phyloP scores from a whole-genome alignment of 2,797 vertebrate species.

The Acipenser transmontanus region DNA sequence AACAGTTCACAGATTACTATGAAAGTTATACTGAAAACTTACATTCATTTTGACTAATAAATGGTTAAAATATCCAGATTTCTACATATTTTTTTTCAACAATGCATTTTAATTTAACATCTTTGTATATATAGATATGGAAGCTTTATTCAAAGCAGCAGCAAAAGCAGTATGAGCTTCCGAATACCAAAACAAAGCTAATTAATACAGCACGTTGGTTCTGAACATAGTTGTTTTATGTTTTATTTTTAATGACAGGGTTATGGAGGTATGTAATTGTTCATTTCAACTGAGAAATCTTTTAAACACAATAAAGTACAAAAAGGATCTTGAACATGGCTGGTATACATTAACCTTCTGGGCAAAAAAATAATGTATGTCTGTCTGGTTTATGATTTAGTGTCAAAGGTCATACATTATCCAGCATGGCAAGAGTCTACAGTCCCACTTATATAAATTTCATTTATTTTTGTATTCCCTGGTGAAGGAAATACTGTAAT shows the following conservation, averaged over 20 bases:
- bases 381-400: not conserved
- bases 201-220: too few species aligned
- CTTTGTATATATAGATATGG: too few species aligned
- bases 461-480: not conserved
- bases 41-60: too few species aligned
- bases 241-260: not conserved
- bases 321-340: not conserved
- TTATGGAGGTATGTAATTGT: not conserved
- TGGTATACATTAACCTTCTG: conserved; percentile 16
- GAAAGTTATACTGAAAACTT: too few species aligned
- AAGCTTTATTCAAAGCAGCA: too few species aligned
- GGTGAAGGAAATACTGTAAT: not conserved
- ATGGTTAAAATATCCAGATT: too few species aligned
- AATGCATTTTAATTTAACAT: too few species aligned
- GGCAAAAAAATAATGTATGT: conserved; percentile 5
- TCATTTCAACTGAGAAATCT: not conserved
- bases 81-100: too few species aligned
- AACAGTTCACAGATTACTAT: too few species aligned
- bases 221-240: too few species aligned
- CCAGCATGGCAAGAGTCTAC: not conserved
- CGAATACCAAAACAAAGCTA: too few species aligned
- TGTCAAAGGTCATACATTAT: conserved; percentile 4
- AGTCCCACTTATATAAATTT: conserved; percentile 1
- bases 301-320: not conserved
- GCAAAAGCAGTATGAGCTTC: too few species aligned